Base-by-base conservation (phyloP, 2,797 vertebrate genomes). In the Euthynnus affinis region DNA sequence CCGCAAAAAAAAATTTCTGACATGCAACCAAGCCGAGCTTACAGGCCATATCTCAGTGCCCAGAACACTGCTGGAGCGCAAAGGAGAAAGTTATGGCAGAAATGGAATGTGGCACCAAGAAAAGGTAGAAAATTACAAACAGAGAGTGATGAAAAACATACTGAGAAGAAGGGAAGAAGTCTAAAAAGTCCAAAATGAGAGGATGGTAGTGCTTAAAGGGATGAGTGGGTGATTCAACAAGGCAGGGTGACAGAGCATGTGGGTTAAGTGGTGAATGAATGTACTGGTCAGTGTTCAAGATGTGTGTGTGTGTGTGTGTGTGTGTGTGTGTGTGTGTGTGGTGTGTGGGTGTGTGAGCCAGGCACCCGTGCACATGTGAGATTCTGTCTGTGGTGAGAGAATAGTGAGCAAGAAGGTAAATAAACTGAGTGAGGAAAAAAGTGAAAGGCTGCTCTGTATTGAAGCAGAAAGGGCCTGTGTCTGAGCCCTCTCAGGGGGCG, bases 391-490 rank as follows among this genome's bases (percentile, higher is more conserved):
- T 69, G 89, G 83, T 77, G 85, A 78, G 81, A 90, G 87, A 87
- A 83, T 74, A 71, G 83, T 74, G 79, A 88, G 85, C 23, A 82
- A 85, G 83, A 91, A 83, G 69, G 88, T 88, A 91, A 92, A 94
- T 92, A 94, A 89, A 89, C 86, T 9, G 77, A 81, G 60, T 7
- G 61, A 74, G 49, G 63, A 10, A 48, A 49, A 49, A 57, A 85
- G 80, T 93, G 86, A 90, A 62, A 80, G 94, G 42, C 86, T 58
- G 23, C 69, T 92, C 89, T 86, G 88, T 81, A n/a, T 42, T 73
- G 67, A 76, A 64, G 81, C 88, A 92, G 89, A 95, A 90, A 87
- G 80, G 62, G 74, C 82, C 90, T 92, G 91, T 94, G 94, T 92
- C 92, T 90, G 72, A 76, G 84, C 46, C 10, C 34, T 32, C 0